Evolutionary conservation across 37 sponge, comb jelly and placozoan species (phyloP), one percentile per base, ranked within the genome.

Genomic region (Ephydatia muelleri): DNA sequence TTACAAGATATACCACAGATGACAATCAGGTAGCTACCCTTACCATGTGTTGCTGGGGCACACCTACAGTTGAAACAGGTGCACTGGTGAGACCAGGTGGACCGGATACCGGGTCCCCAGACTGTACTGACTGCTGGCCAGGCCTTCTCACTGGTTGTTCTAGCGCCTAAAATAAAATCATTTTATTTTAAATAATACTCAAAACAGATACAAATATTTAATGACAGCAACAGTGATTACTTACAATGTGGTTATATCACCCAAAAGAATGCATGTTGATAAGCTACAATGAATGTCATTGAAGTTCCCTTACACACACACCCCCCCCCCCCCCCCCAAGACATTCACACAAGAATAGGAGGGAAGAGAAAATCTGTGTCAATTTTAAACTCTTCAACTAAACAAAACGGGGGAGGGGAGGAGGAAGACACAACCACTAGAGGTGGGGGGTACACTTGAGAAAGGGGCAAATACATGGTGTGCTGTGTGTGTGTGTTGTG

Each of bases 91-190:
- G 57, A 11, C 19, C 57, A 13, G 57, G 19, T 57, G 57, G 57
- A 11, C 57, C 57, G 1, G 19, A 57, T 57, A n/a, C n/a, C n/a
- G n/a, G 47, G 47, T 43, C 47, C 47, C 4, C 57, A 11, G 57
- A 57, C 57, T 57, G 57, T 1, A 57, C 6, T 19, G 19, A 57
- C 57, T 57, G 86, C 72, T 82, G 57, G 23, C 91, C 91, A n/a
- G 91, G 91, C 27, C 64, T 70, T 21, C 91, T 22, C 8, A 79
- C 68, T 26, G 87, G 87, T 34, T 91, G 87, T 38, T 83, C 79
- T 19, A 91, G 49, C 0, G 83, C 87, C 85, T 84, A 65, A 9
- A 73, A n/a, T n/a, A n/a, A n/a, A n/a, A n/a, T n/a, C n/a, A n/a
- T n/a, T n/a, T n/a, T n/a, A n/a, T n/a, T n/a, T n/a, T n/a, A n/a